Percentiles rank a stretch among this genome's conserved stretches.
Conservation (phyloP, 2,113 vertebrate species). For the Notiomystis cincta region DNA sequence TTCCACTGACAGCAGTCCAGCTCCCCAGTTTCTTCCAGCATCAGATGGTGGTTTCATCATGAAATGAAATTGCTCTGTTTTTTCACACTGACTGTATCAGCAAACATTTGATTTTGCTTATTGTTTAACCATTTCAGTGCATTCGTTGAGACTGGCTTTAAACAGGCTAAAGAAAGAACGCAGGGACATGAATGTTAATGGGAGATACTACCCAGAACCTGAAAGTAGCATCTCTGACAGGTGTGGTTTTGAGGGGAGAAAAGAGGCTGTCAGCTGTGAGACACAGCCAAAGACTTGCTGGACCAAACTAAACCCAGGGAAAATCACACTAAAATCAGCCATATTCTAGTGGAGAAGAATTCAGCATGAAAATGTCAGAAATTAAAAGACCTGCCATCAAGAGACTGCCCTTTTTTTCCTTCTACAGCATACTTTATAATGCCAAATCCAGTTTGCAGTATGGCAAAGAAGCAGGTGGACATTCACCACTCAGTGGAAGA, state of each 20-base stretch:
- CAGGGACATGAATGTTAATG: background rate
- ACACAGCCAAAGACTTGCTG: background rate
- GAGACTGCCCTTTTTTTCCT: background rate
- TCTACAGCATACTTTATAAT: background rate
- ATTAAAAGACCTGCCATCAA: background rate
- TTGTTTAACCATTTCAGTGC: background rate
- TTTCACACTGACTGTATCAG: background rate
- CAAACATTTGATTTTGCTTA: background rate
- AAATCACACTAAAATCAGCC: background rate
- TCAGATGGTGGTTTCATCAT: background rate
- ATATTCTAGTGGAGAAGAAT: background rate
- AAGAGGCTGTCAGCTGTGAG: background rate
- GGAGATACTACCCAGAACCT: background rate
- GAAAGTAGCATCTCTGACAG: background rate
- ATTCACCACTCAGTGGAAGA: background rate
- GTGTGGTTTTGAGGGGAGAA: background rate
- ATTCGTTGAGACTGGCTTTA: background rate
- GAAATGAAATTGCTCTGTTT: background rate
- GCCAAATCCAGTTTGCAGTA: background rate
- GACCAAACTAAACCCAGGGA: background rate
- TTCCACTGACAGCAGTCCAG: background rate
- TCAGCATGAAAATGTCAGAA: background rate
- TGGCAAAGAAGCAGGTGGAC: background rate
- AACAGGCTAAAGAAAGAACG: background rate
- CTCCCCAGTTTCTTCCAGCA: background rate